Evolutionary conservation across 2,797 vertebrate species (phyloP), one percentile per base, ranked within the genome.

Genomic region (Oreortyx pictus): DNA sequence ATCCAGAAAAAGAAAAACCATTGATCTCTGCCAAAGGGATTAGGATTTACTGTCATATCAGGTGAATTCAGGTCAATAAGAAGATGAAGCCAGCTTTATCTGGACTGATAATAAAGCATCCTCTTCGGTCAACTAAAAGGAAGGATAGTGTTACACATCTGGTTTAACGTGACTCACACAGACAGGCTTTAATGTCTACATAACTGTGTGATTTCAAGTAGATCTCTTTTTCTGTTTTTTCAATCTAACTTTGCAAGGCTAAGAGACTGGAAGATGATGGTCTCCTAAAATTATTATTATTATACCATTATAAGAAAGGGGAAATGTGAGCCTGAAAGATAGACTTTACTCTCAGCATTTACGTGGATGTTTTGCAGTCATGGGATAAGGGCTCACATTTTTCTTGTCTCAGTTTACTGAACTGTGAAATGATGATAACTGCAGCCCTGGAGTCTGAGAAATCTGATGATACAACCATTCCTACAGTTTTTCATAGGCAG

Each of bases 1-100:
- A 89, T 23, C 11, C 86, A 78, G 65, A 9, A 39, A 24, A 25
- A 92, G 72, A 89, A 91, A 95, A 94, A 49, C 77, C 65, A 93
- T 3, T 2, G 64, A 89, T 82, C 80, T 90, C 44, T 92, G 72
- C 66, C 5, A 27, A 84, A 27, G 47, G 80, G 85, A 92, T 95
- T 93, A 95, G 95, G 90, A 95, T 96, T 96, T 94, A 79, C 87
- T 95, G 80, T 89, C 59, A 43, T 73, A 91, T 74, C 94, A 92
- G 90, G 89, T 95, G 82, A 95, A 90, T 90, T 89, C 74, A 73
- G 92, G 95, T 94, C 94, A 89, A 86, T 61, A 82, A 88, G 87
- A 91, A 95, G 71, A 74, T 61, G 77, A 3, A 2, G 73, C 67
- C 60, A 68, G 92, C 92, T 96, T 74, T 88, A 83, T 92, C 74